Conservation (phyloP, 2,797 vertebrate genomes). For the Hydrocynus forskahlii region DNA sequence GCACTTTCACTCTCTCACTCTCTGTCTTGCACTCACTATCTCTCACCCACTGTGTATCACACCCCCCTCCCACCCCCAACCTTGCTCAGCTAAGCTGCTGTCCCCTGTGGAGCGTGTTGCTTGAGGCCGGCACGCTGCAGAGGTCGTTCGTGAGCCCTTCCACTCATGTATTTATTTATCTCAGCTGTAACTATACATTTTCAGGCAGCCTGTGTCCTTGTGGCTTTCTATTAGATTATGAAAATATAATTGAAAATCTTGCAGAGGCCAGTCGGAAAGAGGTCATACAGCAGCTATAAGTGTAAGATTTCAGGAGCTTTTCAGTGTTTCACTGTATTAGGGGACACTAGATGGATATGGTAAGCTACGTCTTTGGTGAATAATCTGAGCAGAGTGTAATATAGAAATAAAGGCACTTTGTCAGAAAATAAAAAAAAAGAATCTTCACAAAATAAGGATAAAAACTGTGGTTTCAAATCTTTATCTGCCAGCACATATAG, state of each 20-base stretch:
- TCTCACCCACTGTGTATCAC: slow-evolving; percentile 23
- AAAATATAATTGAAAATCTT: not conserved
- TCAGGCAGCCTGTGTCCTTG: slow-evolving; percentile 18
- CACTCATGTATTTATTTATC: slow-evolving; percentile 54
- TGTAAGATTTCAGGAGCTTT: not conserved
- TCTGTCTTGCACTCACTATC: slow-evolving; percentile 4
- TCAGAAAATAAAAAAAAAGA: not conserved
- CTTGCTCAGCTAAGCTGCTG: slow-evolving; percentile 54
- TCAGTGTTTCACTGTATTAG: not conserved
- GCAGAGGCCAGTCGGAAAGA: not conserved
- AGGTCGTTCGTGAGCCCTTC: slow-evolving; percentile 61
- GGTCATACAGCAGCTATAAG: not conserved
- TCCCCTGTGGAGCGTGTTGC: slow-evolving; percentile 57
- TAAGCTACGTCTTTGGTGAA: not conserved
- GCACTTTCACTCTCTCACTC: not conserved
- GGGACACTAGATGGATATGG: not conserved
- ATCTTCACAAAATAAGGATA: too few relatives aligned
- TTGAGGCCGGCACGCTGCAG: slow-evolving; percentile 57
- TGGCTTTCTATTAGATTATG: slow-evolving; percentile 10
- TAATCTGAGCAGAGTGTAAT: not conserved
- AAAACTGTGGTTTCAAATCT: too few relatives aligned
- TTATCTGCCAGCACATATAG: too few relatives aligned
- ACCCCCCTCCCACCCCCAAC: slow-evolving; percentile 14
- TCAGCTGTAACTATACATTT: slow-evolving; percentile 46
- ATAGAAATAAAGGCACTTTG: not conserved